phyloP scores from a whole-genome alignment of 1,140 invertebrate species.

The Scylla paramamosain region DNA sequence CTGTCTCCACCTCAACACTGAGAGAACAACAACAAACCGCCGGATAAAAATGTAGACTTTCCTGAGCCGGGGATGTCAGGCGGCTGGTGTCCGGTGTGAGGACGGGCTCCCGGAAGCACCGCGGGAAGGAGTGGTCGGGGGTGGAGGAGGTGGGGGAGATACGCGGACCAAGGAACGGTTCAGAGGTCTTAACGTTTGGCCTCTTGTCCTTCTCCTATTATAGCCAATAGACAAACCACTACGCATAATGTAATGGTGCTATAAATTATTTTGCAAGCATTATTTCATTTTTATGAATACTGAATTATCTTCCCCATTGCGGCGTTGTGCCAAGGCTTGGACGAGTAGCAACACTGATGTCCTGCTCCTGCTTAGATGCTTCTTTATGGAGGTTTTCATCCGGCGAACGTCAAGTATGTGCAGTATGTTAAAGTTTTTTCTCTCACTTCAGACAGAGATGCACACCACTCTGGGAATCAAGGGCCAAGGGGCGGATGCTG shows the following conservation, averaged over 20 bases:
- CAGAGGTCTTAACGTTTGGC: conserved; percentile 9
- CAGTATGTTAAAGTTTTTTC: too few relatives aligned
- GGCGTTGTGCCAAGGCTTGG: too few relatives aligned
- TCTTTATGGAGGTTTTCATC: too few relatives aligned
- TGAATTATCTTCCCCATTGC: too few relatives aligned
- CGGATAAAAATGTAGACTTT: too few relatives aligned
- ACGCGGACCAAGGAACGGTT: not conserved
- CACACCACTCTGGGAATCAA: too few relatives aligned
- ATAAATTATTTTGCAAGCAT: not conserved
- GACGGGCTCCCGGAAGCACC: not conserved
- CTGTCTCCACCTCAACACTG: not conserved
- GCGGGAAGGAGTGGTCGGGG: not conserved
- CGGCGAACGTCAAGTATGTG: too few relatives aligned
- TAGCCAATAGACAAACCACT: not conserved
- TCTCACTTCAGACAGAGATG: too few relatives aligned
- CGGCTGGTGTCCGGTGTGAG: not conserved
- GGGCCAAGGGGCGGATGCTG: too few relatives aligned
- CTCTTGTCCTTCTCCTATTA: not conserved
- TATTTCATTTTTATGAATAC: too few relatives aligned
- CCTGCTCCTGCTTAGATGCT: too few relatives aligned
- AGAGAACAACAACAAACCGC: not conserved
- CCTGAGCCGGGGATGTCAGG: not conserved
- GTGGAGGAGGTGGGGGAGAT: not conserved
- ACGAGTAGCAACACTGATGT: too few relatives aligned
- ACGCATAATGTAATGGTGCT: not conserved